Percentiles rank a stretch among this genome's conserved stretches.
phyloP scores from a whole-genome alignment of 1,140 invertebrate genomes.

The Bilobella aurantiaca region DNA sequence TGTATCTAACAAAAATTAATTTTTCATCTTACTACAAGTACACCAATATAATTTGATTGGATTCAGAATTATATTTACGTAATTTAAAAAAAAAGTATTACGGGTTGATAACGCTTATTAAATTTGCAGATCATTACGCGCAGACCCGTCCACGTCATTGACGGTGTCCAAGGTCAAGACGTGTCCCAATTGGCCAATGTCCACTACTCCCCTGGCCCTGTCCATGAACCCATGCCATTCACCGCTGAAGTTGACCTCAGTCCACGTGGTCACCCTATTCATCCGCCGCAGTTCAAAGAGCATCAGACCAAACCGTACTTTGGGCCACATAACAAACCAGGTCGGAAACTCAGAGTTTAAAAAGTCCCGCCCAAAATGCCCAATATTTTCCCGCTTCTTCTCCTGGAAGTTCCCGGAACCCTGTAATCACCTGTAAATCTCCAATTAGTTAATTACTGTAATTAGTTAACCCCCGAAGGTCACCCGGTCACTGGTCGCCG shows the following conservation, averaged over 20 bases:
- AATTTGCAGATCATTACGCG: constrained; percentile 26
- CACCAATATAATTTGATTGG: too few relatives aligned
- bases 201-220: constrained; percentile 29
- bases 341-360: background rate
- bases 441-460: too few relatives aligned
- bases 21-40: too few relatives aligned
- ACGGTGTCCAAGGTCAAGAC: constrained; percentile 31
- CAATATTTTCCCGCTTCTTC: too few relatives aligned
- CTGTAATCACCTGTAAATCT: too few relatives aligned
- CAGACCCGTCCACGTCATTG: constrained; percentile 25
- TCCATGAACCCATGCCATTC: constrained; percentile 25
- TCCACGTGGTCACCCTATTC: constrained; percentile 25
- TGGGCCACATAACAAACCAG: background rate
- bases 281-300: constrained; percentile 3
- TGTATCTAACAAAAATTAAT: too few relatives aligned
- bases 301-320: background rate
- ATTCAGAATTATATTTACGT: too few relatives aligned
- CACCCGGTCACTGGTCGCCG: too few relatives aligned
- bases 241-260: constrained; percentile 24
- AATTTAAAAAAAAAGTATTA: background rate
- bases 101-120: background rate
- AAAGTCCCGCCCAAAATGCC: too few relatives aligned
- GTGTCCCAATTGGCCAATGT: constrained; percentile 29
- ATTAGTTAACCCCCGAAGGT: too few relatives aligned
- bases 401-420: background rate